phyloP scores from a whole-genome alignment of 1,140 invertebrate species.

The Leptoteleia sp. region DNA sequence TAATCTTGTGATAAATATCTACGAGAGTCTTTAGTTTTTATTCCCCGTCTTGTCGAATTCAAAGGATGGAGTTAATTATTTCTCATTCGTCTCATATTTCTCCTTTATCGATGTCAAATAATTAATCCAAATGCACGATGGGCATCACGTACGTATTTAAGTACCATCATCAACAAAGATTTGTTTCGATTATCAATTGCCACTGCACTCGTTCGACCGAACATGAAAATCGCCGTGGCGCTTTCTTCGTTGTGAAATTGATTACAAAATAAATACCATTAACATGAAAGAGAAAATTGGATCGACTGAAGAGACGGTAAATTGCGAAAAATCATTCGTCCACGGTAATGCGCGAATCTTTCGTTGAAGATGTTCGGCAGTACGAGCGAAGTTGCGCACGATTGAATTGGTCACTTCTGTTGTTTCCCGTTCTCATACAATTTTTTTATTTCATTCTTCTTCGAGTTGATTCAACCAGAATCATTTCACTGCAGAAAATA shows the following conservation, averaged over 20 bases:
- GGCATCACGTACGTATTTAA: slow-evolving; percentile 32
- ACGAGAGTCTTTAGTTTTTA: slow-evolving; percentile 69
- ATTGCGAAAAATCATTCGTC: no score
- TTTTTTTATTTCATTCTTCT: slow-evolving; percentile 21
- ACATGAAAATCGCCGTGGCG: not conserved
- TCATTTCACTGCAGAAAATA: slow-evolving; percentile 56
- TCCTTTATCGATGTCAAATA: slow-evolving; percentile 10
- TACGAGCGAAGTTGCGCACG: slow-evolving; percentile 20
- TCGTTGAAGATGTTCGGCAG: slow-evolving; percentile 27
- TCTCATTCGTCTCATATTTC: slow-evolving; percentile 19
- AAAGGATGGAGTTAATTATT: slow-evolving; percentile 33
- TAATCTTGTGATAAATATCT: slow-evolving; percentile 65
- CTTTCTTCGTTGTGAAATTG: not conserved
- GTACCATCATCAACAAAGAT: slow-evolving; percentile 35
- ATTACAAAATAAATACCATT: not conserved
- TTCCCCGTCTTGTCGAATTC: slow-evolving; percentile 34
- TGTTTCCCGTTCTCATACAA: slow-evolving; percentile 6
- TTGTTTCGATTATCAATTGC: slow-evolving; percentile 12
- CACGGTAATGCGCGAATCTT: not conserved
- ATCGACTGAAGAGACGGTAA: no score
- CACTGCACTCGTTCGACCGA: slow-evolving; percentile 15
- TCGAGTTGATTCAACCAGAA: slow-evolving; percentile 35
- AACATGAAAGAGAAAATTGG: no score
- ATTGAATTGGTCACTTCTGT: no score
- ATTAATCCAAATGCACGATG: slow-evolving; percentile 24